Conservation (phyloP, 1,140 invertebrate species). For the Vanessa atalanta region DNA sequence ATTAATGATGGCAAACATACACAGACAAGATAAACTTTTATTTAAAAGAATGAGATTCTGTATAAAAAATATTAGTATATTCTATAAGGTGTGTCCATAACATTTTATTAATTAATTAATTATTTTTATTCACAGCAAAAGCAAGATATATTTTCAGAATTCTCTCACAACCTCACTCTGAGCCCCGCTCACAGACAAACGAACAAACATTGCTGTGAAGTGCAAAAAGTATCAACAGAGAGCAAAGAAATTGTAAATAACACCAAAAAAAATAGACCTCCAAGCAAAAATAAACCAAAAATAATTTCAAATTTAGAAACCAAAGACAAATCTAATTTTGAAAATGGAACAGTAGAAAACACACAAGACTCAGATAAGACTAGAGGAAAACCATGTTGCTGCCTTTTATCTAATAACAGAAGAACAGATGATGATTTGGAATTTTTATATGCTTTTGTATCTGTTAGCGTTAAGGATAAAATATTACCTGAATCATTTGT, state of each 20-base stretch:
- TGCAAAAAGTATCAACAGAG: slow-evolving; percentile 40
- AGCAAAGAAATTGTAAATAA: slow-evolving; percentile 20
- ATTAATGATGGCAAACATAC: too few species aligned
- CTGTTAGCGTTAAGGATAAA: slow-evolving; percentile 64
- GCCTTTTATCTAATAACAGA: slow-evolving; percentile 36
- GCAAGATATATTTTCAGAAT: slow-evolving; percentile 64
- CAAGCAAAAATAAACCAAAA: slow-evolving; percentile 1
- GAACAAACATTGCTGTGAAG: slow-evolving; percentile 52
- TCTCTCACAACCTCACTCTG: slow-evolving; percentile 48
- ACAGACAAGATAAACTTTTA: too few species aligned
- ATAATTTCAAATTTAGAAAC: neutral
- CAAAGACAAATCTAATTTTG: neutral
- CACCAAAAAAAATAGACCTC: slow-evolving; percentile 2
- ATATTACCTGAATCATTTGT: slow-evolving; percentile 62
- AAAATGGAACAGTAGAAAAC: slow-evolving; percentile 29
- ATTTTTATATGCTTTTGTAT: slow-evolving; percentile 70
- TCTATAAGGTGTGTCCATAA: too few species aligned
- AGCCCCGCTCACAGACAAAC: slow-evolving; percentile 36
- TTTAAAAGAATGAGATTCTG: too few species aligned
- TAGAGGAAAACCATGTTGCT: slow-evolving; percentile 44
- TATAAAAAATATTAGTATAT: too few species aligned
- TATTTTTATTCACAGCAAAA: slow-evolving; percentile 57
- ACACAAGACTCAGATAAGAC: slow-evolving; percentile 14
- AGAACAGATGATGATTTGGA: slow-evolving; percentile 47
- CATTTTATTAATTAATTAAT: neutral